phyloP scores from a whole-genome alignment of 2,797 vertebrate species.

The Botia kubotai region DNA sequence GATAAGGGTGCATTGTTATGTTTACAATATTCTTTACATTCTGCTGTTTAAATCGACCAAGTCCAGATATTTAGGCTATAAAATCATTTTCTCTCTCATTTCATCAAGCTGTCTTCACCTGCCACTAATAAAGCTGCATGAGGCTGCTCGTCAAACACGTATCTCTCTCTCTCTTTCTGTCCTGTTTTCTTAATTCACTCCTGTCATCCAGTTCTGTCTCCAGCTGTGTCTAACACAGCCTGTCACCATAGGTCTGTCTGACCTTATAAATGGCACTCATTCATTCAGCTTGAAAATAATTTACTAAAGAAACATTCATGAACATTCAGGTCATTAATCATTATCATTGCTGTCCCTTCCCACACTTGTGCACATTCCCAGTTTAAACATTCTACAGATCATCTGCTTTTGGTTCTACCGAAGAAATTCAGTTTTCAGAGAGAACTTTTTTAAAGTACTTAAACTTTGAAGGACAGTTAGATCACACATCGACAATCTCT shows the following conservation, averaged over 20 bases:
- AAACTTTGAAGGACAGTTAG: background rate
- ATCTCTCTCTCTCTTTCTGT: background rate
- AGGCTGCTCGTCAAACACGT: background rate
- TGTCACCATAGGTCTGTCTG: constrained; percentile 60
- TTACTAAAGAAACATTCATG: no score
- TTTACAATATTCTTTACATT: background rate
- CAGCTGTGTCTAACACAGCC: constrained; percentile 43
- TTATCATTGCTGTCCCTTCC: no score
- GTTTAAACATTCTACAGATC: no score
- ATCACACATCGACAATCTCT: background rate
- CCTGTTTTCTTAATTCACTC: constrained; percentile 19
- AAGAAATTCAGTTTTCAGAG: no score
- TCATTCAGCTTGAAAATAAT: no score
- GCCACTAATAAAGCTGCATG: background rate
- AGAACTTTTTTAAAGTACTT: background rate
- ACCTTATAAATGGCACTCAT: constrained; percentile 51
- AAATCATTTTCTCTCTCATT: background rate
- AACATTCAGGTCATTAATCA: no score
- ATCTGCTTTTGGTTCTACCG: no score
- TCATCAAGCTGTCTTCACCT: constrained; percentile 1
- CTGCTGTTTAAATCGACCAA: background rate
- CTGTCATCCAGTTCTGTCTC: constrained; percentile 31
- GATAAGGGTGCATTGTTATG: background rate
- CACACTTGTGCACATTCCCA: no score
- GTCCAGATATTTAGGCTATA: background rate